Evolutionary conservation across 2,113 vertebrate genomes (phyloP), one percentile per base, ranked within the genome.

Genomic region (Dicerorhinus sumatrensis): DNA sequence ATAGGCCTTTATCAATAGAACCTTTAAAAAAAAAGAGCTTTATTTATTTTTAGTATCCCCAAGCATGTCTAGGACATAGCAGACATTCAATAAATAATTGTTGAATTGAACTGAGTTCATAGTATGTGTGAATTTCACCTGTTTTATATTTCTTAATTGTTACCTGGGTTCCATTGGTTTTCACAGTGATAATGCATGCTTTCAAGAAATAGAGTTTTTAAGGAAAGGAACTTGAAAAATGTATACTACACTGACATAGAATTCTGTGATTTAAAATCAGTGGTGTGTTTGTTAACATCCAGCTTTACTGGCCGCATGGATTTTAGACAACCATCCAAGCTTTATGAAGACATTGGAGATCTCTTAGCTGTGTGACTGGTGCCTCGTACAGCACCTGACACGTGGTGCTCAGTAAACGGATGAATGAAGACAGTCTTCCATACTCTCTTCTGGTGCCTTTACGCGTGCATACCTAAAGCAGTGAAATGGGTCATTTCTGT

Each of bases 41-140:
- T 70, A 83, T 91, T 94, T 82, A 70, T 94, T 90, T 54, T 93
- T 77, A 73, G 93, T 91, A 87, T 77, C 4, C 20, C 60, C 16
- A 94, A 82, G 9, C n/a, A 20, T 87, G 29, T 36, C n/a, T n/a
- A 73, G 33, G 6, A 73, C n/a, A 79, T 69, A 75, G 13, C 39
- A 95, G 54, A 1, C 46, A 11, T 91, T 80, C 70, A 51, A 39
- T 36, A 76, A 91, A 67, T 94, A 67, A 33, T 60, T 91, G 51
- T 63, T 58, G 20, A n/a, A 46, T 56, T 89, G 23, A 85, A 42
- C 25, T 56, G 63, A 54, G 23, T 81, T 91, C n/a, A 36, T 3
- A 33, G 16, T 80, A 36, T 54, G 25, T 63, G 13, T 48, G 23
- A 87, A 81, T 65, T 81, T 73, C 36, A 92, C 27, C 12, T 60